These are phyloP conservation scores for Oostethus manadensis DNA, from an alignment of 2,113 vertebrate species.

Conservation along the genomic window DNA sequence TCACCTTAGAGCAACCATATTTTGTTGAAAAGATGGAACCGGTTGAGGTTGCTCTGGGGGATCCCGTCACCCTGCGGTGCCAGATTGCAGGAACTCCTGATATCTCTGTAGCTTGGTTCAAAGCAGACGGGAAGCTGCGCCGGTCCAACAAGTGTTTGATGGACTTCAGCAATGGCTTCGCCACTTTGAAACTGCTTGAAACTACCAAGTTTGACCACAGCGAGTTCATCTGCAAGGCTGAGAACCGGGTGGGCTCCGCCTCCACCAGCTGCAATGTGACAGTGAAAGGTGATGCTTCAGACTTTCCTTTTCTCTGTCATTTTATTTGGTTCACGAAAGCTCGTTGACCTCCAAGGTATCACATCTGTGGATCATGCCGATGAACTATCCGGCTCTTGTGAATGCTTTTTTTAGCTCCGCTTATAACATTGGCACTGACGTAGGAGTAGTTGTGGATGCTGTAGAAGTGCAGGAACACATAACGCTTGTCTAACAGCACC, in stretches of 20 bases:
- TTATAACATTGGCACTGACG: constrained; percentile 12
- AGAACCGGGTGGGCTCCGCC: constrained; percentile 78
- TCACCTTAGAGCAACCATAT: constrained; percentile 78
- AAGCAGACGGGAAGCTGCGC: constrained; percentile 79
- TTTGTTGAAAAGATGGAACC: constrained; percentile 78
- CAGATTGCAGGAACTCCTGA: constrained; percentile 81
- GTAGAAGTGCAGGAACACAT: constrained; percentile 11
- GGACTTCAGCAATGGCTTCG: constrained; percentile 80
- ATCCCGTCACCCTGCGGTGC: constrained; percentile 73
- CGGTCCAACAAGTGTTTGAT: constrained; percentile 78
- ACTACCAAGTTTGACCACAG: constrained; percentile 74
- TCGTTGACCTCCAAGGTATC: no score
- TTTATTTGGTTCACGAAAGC: not conserved
- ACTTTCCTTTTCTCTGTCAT: not conserved
- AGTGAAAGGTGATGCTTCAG: constrained; percentile 72
- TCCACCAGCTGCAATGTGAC: constrained; percentile 74
- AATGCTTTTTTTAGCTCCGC: not conserved
- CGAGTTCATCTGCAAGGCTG: constrained; percentile 83
- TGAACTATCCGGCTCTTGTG: not conserved
- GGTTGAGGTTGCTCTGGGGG: constrained; percentile 73
- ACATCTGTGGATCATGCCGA: no score
- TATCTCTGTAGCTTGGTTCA: constrained; percentile 85
- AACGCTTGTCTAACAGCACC: constrained; percentile 24
- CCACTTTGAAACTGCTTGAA: constrained; percentile 75
- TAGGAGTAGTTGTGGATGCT: not conserved